A percentile compares a stretch with the other conserved stretches of the same genome.
Conservation (phyloP, 1,140 invertebrate species). For the Antheraea mylitta region DNA sequence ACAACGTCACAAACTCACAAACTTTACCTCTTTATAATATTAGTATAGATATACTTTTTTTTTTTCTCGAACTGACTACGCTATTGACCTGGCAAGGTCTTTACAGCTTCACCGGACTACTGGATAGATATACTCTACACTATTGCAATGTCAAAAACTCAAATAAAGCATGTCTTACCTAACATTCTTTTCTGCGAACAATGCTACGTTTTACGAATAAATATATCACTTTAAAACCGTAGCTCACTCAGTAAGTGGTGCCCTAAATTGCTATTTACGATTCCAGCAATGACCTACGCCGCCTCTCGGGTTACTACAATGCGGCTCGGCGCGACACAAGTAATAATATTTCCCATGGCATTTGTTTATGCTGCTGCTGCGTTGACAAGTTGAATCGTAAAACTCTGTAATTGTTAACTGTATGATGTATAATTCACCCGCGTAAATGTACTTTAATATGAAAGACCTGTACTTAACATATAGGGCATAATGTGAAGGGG, state of each 20-base stretch:
- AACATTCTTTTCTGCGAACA: constrained; percentile 15
- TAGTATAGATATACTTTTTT: no score
- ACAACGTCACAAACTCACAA: no score
- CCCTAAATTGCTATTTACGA: constrained; percentile 49
- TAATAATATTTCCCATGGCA: constrained; percentile 25
- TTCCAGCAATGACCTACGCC: constrained; percentile 33
- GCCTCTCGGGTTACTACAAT: constrained; percentile 1
- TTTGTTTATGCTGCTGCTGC: constrained; percentile 31
- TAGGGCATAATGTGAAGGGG: no score
- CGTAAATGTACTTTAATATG: no score
- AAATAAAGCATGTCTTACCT: background rate
- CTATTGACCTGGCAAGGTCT: no score
- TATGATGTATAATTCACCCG: background rate
- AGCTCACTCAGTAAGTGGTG: constrained; percentile 20
- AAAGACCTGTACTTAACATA: no score
- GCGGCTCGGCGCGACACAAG: background rate
- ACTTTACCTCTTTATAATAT: no score
- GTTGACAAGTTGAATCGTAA: constrained; percentile 6
- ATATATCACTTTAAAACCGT: constrained; percentile 26
- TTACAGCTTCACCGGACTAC: no score
- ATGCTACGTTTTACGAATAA: constrained; percentile 17
- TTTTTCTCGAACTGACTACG: no score
- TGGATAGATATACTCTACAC: no score
- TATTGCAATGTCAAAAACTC: no score
- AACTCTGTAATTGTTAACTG: constrained; percentile 10